A percentile compares a stretch with the other conserved stretches of the same genome.
phyloP scores from a whole-genome alignment of 1,140 invertebrate species.

The Drosophila nannoptera region DNA sequence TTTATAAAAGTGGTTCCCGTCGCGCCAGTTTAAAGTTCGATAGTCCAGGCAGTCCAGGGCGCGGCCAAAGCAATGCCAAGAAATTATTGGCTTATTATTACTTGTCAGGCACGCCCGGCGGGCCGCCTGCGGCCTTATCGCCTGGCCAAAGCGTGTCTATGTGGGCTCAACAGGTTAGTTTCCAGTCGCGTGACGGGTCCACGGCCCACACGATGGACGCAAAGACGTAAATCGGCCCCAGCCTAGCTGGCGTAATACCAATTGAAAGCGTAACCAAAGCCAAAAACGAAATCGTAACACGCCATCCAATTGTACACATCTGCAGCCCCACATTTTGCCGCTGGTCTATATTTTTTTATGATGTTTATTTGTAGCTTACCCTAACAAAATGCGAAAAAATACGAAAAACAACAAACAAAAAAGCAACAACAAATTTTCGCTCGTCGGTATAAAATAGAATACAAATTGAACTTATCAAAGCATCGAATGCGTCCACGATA shows the following conservation, averaged over 20 bases:
- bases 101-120: background rate
- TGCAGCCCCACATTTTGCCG: slow-evolving; percentile 6
- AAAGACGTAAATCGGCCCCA: slow-evolving; percentile 7
- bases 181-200: slow-evolving; percentile 33
- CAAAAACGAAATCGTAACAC: slow-evolving; percentile 26
- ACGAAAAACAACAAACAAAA: slow-evolving; percentile 9
- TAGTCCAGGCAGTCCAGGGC: slow-evolving; percentile 24
- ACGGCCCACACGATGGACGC: background rate
- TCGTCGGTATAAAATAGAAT: slow-evolving; percentile 72
- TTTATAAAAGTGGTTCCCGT: slow-evolving; percentile 14
- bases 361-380: slow-evolving; percentile 21
- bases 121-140: slow-evolving; percentile 17
- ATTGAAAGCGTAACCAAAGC: slow-evolving; percentile 9
- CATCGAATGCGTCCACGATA: slow-evolving; percentile 59
- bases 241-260: slow-evolving; percentile 5
- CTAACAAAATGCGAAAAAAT: slow-evolving; percentile 22
- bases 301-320: slow-evolving; percentile 17
- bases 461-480: slow-evolving; percentile 76
- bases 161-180: slow-evolving; percentile 28
- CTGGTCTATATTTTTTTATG: slow-evolving; percentile 10
- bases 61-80: background rate
- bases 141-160: slow-evolving; percentile 17
- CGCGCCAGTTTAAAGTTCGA: slow-evolving; percentile 24
- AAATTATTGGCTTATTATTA: slow-evolving; percentile 10
- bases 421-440: slow-evolving; percentile 60